phyloP scores from a whole-genome alignment of 2,888 invertebrate species.

The Epiblema foenella region DNA sequence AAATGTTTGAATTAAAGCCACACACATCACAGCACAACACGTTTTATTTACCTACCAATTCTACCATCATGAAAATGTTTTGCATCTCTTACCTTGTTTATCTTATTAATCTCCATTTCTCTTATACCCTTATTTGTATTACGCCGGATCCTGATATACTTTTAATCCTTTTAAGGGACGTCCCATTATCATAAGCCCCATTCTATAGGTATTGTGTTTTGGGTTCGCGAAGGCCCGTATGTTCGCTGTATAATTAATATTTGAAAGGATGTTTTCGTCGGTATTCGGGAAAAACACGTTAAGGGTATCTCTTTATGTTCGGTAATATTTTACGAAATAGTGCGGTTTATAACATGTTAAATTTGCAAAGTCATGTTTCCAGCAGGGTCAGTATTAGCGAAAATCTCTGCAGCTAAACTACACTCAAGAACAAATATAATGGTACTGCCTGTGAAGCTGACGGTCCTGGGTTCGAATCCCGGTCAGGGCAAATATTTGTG shows the following conservation, averaged over 20 bases:
- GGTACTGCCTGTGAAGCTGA: too few relatives aligned
- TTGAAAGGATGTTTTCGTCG: slow-evolving; percentile 50
- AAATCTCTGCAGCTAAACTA: too few relatives aligned
- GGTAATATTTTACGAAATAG: slow-evolving; percentile 25
- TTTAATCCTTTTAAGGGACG: slow-evolving; percentile 59
- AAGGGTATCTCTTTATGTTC: slow-evolving; percentile 17
- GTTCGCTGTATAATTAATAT: slow-evolving; percentile 53
- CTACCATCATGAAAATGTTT: slow-evolving; percentile 47
- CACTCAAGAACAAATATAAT: too few relatives aligned
- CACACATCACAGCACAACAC: slow-evolving; percentile 25
- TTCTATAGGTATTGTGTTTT: slow-evolving; percentile 51
- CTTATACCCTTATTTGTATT: slow-evolving; percentile 53
- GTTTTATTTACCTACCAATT: slow-evolving; percentile 30
- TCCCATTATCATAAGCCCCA: slow-evolving; percentile 57
- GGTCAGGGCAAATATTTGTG: too few relatives aligned
- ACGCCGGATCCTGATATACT: slow-evolving; percentile 50
- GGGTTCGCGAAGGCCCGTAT: slow-evolving; percentile 50
- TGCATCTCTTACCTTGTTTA: slow-evolving; percentile 53
- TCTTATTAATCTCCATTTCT: slow-evolving; percentile 50
- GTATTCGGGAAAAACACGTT: slow-evolving; percentile 36
- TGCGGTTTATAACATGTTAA: background rate
- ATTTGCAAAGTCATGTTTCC: background rate
- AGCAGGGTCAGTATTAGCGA: too few relatives aligned
- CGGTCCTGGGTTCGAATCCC: too few relatives aligned
- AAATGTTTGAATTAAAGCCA: slow-evolving; percentile 24